Evolutionary conservation across 2,888 invertebrate species (phyloP), one percentile per base, ranked within the genome.

Genomic region (Machimus rusticus): DNA sequence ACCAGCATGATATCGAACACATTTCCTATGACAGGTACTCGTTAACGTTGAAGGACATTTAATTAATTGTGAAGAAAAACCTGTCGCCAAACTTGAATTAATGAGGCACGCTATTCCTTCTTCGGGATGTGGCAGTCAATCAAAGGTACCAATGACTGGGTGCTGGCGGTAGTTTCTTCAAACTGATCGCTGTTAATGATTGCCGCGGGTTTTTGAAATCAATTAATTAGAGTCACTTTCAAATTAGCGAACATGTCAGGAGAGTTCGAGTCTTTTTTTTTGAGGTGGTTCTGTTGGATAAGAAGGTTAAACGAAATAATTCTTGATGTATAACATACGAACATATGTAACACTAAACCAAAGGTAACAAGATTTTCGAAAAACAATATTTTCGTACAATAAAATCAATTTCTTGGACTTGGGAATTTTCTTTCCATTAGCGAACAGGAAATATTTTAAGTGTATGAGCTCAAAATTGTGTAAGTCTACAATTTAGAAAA

Each of bases 21-120:
- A 86, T 86, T 74, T 31, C 86, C 84, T 84, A 66, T 39, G 84
- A 39, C 66, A 84, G 46, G 51, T 66, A 84, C 84, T 84, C 66
- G 66, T 84, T 74, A 34, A 66, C 14, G 2, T 57, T 84, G 39
- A 84, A 39, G 37, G 19, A 66, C 16, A 31, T 28, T 57, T 84
- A 66, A 84, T 84, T 84, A 84, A 84, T 84, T 84, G 74, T n/a
- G n/a, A 23, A n/a, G 76, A 76, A 23, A 34, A 55, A 51, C 81
- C 51, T 81, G 51, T 16, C 55, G 31, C 31, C 34, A 31, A 31
- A n/a, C 55, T 55, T 81, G 81, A 55, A 55, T 81, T 81, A 81
- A 81, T 55, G 28, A 55, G 55, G 28, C 66, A 19, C 9, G 66
- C 66, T 66, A 66, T 66, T 66, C 28, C 28, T 28, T 66, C 23